Conservation (phyloP, 1,140 invertebrate species). For the Cydia pomonella region DNA sequence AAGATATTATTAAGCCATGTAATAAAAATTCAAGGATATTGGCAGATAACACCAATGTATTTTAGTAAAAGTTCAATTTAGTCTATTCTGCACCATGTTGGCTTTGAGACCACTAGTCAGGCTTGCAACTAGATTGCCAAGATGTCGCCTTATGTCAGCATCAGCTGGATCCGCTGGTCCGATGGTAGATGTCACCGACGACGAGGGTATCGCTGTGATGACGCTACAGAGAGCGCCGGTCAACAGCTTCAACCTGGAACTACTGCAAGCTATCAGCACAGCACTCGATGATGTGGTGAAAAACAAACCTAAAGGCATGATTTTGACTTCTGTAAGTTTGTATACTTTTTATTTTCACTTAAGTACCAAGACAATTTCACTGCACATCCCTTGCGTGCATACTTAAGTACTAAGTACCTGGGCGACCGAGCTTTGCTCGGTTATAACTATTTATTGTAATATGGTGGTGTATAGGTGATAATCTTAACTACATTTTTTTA, state of each 20-base stretch:
- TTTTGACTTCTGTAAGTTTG: conserved; percentile 86
- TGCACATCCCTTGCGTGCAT: too few relatives aligned
- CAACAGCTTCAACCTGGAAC: conserved; percentile 88
- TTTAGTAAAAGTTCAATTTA: neutral
- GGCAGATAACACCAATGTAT: neutral
- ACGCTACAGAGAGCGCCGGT: conserved; percentile 87
- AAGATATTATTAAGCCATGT: conserved; percentile 25
- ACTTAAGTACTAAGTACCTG: too few relatives aligned
- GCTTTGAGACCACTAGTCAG: neutral
- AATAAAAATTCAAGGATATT: conserved; percentile 7
- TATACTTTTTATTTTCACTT: neutral
- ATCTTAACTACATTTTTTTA: too few relatives aligned
- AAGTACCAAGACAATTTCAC: neutral
- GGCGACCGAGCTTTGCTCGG: too few relatives aligned
- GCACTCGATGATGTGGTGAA: conserved; percentile 83
- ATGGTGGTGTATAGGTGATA: too few relatives aligned
- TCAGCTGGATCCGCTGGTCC: conserved; percentile 1
- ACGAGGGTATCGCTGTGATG: conserved; percentile 84
- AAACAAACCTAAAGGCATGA: conserved; percentile 85
- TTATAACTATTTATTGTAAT: too few relatives aligned
- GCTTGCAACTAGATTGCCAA: neutral
- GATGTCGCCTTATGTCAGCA: conserved; percentile 7
- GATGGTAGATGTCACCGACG: conserved; percentile 73
- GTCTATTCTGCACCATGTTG: neutral
- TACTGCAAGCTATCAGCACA: conserved; percentile 82